Percentiles rank a stretch among this genome's conserved stretches.
Conservation (phyloP, 1,140 invertebrate species). For the Drosophila parvula region DNA sequence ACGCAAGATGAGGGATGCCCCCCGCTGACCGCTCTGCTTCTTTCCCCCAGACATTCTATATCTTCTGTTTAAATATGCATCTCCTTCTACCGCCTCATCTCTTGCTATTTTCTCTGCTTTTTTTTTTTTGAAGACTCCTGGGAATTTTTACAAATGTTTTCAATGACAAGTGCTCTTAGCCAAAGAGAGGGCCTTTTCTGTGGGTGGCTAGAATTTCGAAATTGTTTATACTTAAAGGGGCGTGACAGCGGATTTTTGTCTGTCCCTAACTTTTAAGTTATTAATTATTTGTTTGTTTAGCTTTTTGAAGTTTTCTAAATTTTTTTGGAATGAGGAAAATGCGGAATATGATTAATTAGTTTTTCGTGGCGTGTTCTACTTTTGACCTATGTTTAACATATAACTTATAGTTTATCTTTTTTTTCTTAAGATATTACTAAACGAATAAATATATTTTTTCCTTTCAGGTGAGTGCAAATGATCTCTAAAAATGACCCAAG, state of each 20-base stretch:
- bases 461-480: background rate
- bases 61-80: background rate
- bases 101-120: slow-evolving; percentile 43
- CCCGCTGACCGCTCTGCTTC: slow-evolving; percentile 36
- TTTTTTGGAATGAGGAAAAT: background rate
- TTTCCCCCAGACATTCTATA: slow-evolving; percentile 9
- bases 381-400: background rate
- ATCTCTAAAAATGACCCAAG: background rate
- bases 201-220: slow-evolving; percentile 28
- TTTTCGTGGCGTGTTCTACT: background rate
- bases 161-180: slow-evolving; percentile 69
- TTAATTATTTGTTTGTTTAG: slow-evolving; percentile 45
- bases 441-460: background rate
- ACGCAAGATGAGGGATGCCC: slow-evolving; percentile 55
- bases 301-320: slow-evolving; percentile 23
- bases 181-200: background rate
- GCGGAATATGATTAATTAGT: slow-evolving; percentile 8
- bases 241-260: slow-evolving; percentile 19
- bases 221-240: slow-evolving; percentile 52
- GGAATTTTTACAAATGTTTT: slow-evolving; percentile 76
- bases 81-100: slow-evolving; percentile 2
- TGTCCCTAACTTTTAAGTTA: slow-evolving; percentile 28
- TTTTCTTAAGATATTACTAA: background rate
- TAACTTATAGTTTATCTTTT: background rate
- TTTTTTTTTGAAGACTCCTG: slow-evolving; percentile 46